A percentile compares a stretch with the other conserved stretches of the same genome.
These are phyloP conservation scores for Cyprinodon variegatus DNA, from an alignment of 2,113 vertebrate genomes.

Conservation along the genomic window DNA sequence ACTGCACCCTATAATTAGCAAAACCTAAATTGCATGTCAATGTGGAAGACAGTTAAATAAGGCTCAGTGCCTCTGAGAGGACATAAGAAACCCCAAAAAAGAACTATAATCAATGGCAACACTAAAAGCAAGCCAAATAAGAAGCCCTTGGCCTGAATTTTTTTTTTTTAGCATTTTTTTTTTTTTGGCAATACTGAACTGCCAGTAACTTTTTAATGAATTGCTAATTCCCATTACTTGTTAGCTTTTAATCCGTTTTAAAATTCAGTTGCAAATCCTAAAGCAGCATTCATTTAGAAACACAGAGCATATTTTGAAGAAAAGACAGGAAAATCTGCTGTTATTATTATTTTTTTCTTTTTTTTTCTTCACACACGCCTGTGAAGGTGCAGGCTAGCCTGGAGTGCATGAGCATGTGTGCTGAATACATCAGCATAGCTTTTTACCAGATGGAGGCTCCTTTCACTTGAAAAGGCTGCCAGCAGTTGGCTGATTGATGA, in stretches of 20 bases:
- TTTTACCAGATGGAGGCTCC: constrained; percentile 40
- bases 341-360: constrained; percentile 12
- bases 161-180: too few species aligned
- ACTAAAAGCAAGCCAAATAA: constrained; percentile 19
- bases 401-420: constrained; percentile 15
- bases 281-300: constrained; percentile 31
- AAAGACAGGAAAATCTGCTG: constrained; percentile 23
- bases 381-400: constrained; percentile 38
- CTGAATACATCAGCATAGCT: constrained; percentile 17
- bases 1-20: constrained; percentile 76
- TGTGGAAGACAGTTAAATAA: constrained; percentile 65
- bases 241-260: constrained; percentile 56
- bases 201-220: constrained; percentile 59
- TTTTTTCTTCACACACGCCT: constrained; percentile 27
- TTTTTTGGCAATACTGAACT: constrained; percentile 37
- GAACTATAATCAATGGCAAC: constrained; percentile 22
- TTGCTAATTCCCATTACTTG: constrained; percentile 60
- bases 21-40: constrained; percentile 75
- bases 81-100: constrained; percentile 51
- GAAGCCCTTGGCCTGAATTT: constrained; percentile 41
- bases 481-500: constrained; percentile 63
- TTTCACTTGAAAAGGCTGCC: constrained; percentile 49
- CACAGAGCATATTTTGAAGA: constrained; percentile 12
- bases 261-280: constrained; percentile 22
- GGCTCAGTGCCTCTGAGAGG: constrained; percentile 59